phyloP scores from a whole-genome alignment of 1,140 invertebrate genomes.

The Drosophila ficusphila region DNA sequence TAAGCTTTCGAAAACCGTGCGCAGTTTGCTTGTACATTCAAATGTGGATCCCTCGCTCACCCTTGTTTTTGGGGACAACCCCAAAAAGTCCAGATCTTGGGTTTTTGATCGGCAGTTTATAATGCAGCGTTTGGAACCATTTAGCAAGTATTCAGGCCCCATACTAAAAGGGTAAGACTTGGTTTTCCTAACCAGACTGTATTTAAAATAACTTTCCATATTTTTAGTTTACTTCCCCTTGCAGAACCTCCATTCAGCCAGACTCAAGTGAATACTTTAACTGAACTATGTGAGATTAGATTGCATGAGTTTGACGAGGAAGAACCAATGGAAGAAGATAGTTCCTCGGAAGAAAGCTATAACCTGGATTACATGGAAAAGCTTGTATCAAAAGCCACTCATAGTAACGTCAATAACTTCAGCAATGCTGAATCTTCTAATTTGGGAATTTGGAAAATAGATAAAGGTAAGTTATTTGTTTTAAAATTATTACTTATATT shows the following conservation, averaged over 20 bases:
- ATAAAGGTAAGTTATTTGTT: constrained; percentile 17
- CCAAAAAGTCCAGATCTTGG: constrained; percentile 62
- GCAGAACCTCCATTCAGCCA: constrained; percentile 49
- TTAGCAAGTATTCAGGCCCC: constrained; percentile 50
- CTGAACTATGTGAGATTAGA: constrained; percentile 12
- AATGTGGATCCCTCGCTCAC: constrained; percentile 59
- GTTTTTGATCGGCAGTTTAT: constrained; percentile 68
- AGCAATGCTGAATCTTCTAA: not conserved
- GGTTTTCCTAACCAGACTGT: too few relatives aligned
- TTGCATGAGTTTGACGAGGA: not conserved
- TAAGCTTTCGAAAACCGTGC: constrained; percentile 50
- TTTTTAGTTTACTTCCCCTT: constrained; percentile 55
- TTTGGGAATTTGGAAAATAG: constrained; percentile 55
- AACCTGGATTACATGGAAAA: constrained; percentile 10
- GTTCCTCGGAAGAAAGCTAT: not conserved
- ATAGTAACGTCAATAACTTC: not conserved
- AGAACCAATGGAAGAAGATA: not conserved
- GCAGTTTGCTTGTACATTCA: constrained; percentile 55
- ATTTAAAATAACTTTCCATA: not conserved
- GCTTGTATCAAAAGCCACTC: not conserved
- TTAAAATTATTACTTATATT: not conserved
- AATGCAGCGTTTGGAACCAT: constrained; percentile 26
- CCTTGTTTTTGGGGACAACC: constrained; percentile 66
- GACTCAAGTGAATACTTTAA: constrained; percentile 33
- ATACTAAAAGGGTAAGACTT: constrained; percentile 57